Conservation (phyloP, 2,113 vertebrate genomes). For the Crocuta crocuta region DNA sequence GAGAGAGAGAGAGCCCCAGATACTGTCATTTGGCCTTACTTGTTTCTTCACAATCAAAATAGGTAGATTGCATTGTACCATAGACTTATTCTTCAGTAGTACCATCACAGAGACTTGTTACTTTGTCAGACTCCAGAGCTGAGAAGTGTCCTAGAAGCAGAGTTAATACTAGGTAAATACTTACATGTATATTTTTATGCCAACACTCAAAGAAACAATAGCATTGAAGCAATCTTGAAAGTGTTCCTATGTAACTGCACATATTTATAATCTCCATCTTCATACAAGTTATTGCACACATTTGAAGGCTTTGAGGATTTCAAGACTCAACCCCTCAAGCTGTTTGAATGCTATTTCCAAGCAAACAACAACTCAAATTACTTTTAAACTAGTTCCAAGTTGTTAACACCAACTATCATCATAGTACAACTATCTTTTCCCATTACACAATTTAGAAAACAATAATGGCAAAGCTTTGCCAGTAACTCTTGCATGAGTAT, state of each 20-base stretch:
- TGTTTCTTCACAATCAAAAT: background rate
- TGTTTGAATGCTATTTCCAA: background rate
- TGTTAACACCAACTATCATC: slow-evolving; percentile 19
- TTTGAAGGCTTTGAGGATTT: background rate
- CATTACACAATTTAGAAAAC: background rate
- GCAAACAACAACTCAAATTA: slow-evolving; percentile 30
- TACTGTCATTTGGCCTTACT: background rate
- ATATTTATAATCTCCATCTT: background rate
- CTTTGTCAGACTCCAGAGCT: background rate
- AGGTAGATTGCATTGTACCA: background rate
- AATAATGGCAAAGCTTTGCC: background rate
- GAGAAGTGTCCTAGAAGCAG: background rate
- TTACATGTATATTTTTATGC: background rate
- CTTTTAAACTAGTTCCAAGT: slow-evolving; percentile 23
- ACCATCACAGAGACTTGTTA: background rate
- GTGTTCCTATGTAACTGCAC: background rate
- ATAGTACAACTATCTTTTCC: background rate
- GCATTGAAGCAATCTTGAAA: background rate
- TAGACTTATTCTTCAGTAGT: background rate
- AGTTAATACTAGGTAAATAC: background rate
- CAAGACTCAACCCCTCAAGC: background rate
- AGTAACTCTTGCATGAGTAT: background rate
- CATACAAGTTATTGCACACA: background rate
- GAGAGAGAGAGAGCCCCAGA: background rate
- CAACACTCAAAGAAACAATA: background rate